phyloP scores from a whole-genome alignment of 2,797 vertebrate genomes.

The Neosilurus mollespiculum region DNA sequence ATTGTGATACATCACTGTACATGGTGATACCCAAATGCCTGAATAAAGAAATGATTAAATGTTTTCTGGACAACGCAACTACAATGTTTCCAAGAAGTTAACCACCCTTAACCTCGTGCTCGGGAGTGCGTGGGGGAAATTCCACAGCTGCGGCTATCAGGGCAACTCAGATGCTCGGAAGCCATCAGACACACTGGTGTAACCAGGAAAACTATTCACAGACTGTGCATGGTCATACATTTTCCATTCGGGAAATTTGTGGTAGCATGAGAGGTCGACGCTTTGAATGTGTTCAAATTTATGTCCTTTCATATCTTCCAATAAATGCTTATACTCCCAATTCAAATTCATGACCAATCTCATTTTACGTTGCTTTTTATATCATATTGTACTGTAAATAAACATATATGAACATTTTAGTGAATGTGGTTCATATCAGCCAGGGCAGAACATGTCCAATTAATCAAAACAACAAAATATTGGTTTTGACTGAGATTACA shows the following conservation, averaged over 20 bases:
- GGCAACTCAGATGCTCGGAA: slow-evolving; percentile 43
- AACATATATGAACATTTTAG: slow-evolving; percentile 49
- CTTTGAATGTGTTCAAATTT: slow-evolving; percentile 16
- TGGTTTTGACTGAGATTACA: slow-evolving; percentile 46
- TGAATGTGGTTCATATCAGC: slow-evolving; percentile 50
- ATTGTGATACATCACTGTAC: too few relatives aligned
- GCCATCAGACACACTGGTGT: slow-evolving; percentile 15
- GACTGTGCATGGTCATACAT: slow-evolving; percentile 29
- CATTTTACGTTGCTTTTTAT: slow-evolving; percentile 9
- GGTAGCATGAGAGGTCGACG: slow-evolving; percentile 9
- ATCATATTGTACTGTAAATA: slow-evolving; percentile 38
- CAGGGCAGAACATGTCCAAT: slow-evolving; percentile 46
- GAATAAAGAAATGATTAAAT: neutral
- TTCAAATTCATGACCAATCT: slow-evolving; percentile 34
- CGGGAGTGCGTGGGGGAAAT: slow-evolving; percentile 53
- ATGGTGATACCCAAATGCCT: neutral
- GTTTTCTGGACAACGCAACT: neutral
- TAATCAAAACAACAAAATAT: slow-evolving; percentile 41
- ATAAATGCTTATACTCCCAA: slow-evolving; percentile 35
- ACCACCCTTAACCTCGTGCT: neutral
- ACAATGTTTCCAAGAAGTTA: slow-evolving; percentile 24
- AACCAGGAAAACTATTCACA: slow-evolving; percentile 45
- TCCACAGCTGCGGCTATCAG: slow-evolving; percentile 54
- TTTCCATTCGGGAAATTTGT: slow-evolving; percentile 40
- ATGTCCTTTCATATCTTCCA: slow-evolving; percentile 22